Percentiles rank a stretch among this genome's conserved stretches.
Conservation (phyloP, 2,113 vertebrate genomes). For the Accipiter virgatus region DNA sequence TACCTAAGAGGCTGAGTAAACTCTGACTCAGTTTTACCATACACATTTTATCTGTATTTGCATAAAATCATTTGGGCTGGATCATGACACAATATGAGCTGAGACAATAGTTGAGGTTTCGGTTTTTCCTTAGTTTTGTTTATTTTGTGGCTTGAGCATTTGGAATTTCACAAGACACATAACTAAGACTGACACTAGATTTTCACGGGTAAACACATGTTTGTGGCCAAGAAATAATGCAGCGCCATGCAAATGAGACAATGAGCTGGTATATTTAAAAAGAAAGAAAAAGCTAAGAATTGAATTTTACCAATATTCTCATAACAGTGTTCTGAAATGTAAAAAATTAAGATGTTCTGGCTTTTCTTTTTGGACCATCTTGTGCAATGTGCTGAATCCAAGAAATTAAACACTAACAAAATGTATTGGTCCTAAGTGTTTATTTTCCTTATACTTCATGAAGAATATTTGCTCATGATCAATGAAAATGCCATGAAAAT, state of each 20-base stretch:
- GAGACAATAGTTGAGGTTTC: slow-evolving; percentile 57
- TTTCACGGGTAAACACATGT: slow-evolving; percentile 47
- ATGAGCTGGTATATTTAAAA: not conserved
- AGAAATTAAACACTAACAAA: not conserved
- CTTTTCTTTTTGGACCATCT: not conserved
- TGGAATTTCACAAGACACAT: slow-evolving; percentile 54
- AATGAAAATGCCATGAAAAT: not conserved
- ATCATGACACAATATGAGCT: slow-evolving; percentile 22
- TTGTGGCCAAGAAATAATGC: slow-evolving; percentile 49
- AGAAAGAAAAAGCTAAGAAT: not conserved
- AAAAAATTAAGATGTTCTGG: not conserved
- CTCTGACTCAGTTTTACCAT: slow-evolving; percentile 57
- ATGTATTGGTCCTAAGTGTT: not conserved
- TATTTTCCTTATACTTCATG: not conserved
- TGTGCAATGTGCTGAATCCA: not conserved
- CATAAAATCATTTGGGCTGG: slow-evolving; percentile 41
- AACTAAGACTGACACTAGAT: slow-evolving; percentile 43
- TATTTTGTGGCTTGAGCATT: slow-evolving; percentile 55
- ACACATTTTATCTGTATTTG: slow-evolving; percentile 43
- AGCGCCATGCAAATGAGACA: not conserved
- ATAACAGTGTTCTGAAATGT: not conserved
- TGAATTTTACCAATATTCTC: not conserved
- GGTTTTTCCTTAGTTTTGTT: slow-evolving; percentile 56
- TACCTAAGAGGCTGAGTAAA: not conserved
- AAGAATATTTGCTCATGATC: not conserved